Conservation (phyloP, 2,888 invertebrate species). For the Morpho helenor region DNA sequence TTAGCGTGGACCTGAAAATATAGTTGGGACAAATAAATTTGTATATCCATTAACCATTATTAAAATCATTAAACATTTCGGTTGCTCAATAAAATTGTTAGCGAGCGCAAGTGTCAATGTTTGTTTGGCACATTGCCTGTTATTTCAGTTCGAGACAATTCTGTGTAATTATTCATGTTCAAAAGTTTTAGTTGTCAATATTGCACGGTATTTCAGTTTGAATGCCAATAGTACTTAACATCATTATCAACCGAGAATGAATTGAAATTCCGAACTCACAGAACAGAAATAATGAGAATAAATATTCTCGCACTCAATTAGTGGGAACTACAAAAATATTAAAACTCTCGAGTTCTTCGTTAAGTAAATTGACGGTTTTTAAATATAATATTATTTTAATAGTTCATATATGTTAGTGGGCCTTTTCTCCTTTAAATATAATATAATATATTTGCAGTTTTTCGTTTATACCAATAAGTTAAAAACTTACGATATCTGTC, state of each 20-base stretch:
- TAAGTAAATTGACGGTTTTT: no score
- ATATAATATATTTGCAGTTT: no score
- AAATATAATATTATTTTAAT: no score
- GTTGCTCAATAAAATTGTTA: conserved; percentile 8
- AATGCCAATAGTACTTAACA: background rate
- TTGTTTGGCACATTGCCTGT: conserved; percentile 9
- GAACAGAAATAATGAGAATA: no score
- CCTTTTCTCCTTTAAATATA: no score
- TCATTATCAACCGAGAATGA: background rate
- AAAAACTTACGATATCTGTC: no score
- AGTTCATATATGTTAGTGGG: no score
- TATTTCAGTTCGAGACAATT: conserved; percentile 11
- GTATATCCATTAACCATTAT: background rate
- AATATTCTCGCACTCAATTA: no score
- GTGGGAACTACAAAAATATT: no score
- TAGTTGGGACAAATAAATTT: conserved; percentile 19
- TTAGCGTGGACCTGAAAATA: conserved; percentile 94
- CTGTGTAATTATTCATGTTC: conserved; percentile 3
- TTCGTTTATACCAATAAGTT: no score
- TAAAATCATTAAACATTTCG: background rate
- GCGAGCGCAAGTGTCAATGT: conserved; percentile 1
- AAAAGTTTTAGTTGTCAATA: conserved; percentile 13
- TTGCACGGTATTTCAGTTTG: background rate
- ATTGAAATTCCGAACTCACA: background rate
- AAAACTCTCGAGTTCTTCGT: no score